Conservation (phyloP, 2,888 invertebrate species). For the Polymixis lichenea region DNA sequence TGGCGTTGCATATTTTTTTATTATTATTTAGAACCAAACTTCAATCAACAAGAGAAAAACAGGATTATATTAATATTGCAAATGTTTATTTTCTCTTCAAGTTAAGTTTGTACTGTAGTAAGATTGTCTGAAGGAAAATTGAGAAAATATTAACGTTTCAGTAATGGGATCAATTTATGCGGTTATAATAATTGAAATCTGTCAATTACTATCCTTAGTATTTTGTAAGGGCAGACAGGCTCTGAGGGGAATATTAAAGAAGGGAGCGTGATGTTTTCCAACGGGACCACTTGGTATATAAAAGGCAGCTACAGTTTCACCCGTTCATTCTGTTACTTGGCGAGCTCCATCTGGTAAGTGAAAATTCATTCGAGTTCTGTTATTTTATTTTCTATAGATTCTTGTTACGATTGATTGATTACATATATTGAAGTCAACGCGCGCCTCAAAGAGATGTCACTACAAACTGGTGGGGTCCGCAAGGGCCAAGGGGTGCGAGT, state of each 20-base stretch:
- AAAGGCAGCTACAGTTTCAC: constrained; percentile 67
- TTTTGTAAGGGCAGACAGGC: constrained; percentile 74
- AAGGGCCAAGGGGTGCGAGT: too few species aligned
- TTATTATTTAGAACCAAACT: too few species aligned
- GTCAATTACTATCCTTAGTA: constrained; percentile 83
- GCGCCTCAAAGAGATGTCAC: too few species aligned
- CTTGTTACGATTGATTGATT: background rate
- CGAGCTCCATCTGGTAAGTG: constrained; percentile 63
- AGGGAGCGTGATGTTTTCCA: constrained; percentile 83
- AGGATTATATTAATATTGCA: background rate
- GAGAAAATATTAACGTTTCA: constrained; percentile 70
- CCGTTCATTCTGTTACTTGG: constrained; percentile 71
- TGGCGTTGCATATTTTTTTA: too few species aligned
- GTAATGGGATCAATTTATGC: constrained; percentile 80
- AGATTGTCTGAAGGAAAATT: constrained; percentile 45
- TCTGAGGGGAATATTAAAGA: constrained; percentile 88
- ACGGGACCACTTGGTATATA: constrained; percentile 78
- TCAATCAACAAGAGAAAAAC: background rate
- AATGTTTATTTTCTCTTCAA: background rate
- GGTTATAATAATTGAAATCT: constrained; percentile 84
- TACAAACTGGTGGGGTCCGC: too few species aligned
- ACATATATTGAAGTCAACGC: background rate
- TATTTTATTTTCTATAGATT: background rate
- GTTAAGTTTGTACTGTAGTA: background rate
- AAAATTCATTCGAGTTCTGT: background rate